Conservation (phyloP, 2,888 invertebrate species). For the Lumbricus terrestris region DNA sequence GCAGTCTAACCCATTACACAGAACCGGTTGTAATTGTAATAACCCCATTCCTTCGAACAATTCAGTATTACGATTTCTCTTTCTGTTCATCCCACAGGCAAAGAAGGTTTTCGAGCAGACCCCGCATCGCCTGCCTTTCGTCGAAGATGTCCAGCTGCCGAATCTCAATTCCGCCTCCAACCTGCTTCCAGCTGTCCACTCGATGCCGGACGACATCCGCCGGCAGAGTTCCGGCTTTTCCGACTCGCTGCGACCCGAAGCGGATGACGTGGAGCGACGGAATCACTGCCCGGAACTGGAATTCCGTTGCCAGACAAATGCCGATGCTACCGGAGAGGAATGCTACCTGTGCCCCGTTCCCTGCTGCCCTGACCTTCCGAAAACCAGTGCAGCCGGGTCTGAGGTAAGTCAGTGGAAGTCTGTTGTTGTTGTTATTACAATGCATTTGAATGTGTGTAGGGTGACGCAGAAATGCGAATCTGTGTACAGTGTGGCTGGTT, state of each 20-base stretch:
- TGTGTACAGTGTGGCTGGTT: no score
- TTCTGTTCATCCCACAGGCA: neutral
- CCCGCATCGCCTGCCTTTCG: neutral
- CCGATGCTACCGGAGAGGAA: neutral
- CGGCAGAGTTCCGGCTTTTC: no score
- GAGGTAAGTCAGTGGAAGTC: neutral
- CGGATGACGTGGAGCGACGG: neutral
- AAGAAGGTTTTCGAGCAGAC: conserved; percentile 3
- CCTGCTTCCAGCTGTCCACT: neutral
- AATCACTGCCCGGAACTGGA: neutral
- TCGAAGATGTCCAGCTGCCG: neutral
- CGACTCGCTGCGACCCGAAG: neutral
- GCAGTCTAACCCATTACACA: no score
- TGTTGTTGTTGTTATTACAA: neutral
- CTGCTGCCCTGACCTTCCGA: neutral
- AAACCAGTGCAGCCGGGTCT: neutral
- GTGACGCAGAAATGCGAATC: no score
- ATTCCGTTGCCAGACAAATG: neutral
- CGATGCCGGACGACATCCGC: neutral
- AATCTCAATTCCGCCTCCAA: neutral
- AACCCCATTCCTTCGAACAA: no score
- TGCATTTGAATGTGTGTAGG: no score
- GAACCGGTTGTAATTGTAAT: no score
- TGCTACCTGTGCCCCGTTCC: neutral
- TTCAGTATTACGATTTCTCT: neutral